Evolutionary conservation across 2,797 vertebrate species (phyloP).

Genomic region (Amazona finschi): DNA sequence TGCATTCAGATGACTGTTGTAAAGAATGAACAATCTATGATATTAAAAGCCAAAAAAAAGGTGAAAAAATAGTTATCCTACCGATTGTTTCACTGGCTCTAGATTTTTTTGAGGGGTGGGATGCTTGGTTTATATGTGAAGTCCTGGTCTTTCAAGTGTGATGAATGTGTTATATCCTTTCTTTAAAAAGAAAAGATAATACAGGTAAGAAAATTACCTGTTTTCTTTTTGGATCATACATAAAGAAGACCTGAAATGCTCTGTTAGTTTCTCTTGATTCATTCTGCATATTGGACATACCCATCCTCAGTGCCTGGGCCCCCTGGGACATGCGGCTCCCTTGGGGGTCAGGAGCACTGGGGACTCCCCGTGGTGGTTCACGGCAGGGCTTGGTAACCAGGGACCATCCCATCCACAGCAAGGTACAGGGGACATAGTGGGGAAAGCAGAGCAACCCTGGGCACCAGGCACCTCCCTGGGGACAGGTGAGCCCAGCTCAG

Average conservation of each 20-base stretch:
- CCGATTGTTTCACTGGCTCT: not conserved
- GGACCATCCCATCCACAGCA: rapidly evolving
- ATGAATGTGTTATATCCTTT: not conserved
- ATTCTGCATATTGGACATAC: rapidly evolving
- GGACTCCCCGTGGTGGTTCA: rapidly evolving
- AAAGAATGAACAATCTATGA: not conserved
- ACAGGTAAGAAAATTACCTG: not conserved
- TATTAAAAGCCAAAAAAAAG: not conserved
- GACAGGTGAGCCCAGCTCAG: rapidly evolving
- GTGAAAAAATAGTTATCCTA: not conserved
- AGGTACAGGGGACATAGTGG: not conserved
- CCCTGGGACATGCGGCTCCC: not conserved
- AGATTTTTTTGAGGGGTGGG: not conserved
- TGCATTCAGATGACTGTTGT: not conserved
- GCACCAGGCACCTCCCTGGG: not conserved
- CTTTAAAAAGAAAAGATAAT: not conserved
- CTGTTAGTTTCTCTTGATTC: not conserved
- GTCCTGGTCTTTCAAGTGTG: not conserved
- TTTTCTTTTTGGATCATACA: not conserved
- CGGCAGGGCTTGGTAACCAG: too few relatives aligned
- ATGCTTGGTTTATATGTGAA: not conserved
- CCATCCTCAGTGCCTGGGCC: not conserved
- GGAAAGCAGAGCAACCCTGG: not conserved
- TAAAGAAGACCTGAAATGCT: not conserved
- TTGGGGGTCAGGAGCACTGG: rapidly evolving